Conservation (phyloP, 37 sponge, comb jelly and placozoan genomes). For the Haliclona indistincta region DNA sequence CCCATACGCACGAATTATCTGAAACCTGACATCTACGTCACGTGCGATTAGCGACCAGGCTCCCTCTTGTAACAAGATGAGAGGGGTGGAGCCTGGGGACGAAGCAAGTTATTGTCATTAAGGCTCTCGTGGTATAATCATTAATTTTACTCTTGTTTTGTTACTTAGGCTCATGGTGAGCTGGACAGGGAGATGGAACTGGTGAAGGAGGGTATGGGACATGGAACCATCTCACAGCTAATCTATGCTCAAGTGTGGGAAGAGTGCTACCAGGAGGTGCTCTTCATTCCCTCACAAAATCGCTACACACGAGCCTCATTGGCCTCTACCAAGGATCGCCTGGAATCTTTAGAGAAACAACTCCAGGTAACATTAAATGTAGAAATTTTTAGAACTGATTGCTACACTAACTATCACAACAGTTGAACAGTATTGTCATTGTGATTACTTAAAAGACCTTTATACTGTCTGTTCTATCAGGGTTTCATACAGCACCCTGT, state of each 20-base stretch:
- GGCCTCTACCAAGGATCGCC: slow-evolving; percentile 77
- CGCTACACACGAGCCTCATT: slow-evolving; percentile 88
- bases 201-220: slow-evolving; percentile 89
- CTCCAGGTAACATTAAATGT: slow-evolving; percentile 44
- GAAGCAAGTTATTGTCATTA: no score
- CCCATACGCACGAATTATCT: no score
- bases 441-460: no score
- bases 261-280: slow-evolving; percentile 96
- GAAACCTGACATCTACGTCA: no score
- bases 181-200: slow-evolving; percentile 78
- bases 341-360: slow-evolving; percentile 84
- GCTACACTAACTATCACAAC: no score
- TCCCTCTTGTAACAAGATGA: no score
- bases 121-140: no score
- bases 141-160: background rate
- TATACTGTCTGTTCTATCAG: no score
- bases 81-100: no score
- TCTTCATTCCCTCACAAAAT: slow-evolving; percentile 89
- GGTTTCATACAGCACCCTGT: no score
- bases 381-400: background rate
- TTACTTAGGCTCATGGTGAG: slow-evolving; percentile 62
- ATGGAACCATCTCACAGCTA: slow-evolving; percentile 81
- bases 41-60: no score
- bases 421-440: no score
- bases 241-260: slow-evolving; percentile 92